Evolutionary conservation across 2,888 invertebrate genomes (phyloP), one percentile per base, ranked within the genome.

Genomic region (Drosophila hawaiiensis): DNA sequence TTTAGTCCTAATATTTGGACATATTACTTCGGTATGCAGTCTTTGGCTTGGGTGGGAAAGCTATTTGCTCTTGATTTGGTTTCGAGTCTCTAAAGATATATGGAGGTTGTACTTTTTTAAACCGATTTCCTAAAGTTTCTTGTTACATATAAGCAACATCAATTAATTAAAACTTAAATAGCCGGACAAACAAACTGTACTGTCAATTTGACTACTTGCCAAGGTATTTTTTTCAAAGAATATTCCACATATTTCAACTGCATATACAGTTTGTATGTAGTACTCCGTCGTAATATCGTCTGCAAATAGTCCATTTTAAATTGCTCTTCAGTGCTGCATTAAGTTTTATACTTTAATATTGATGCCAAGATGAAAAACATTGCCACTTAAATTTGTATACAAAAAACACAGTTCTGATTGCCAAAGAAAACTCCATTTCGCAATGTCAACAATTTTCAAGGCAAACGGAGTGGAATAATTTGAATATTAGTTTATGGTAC

Each of bases 401-500:
- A 35, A 33, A 33, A 33, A 14, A 14, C 1, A 14, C 37, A 6
- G 6, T 37, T 22, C 12, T 29, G 52, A 29, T 52, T 52, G 52
- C 29, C 52, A 52, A 29, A 28, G 28, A 29, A 58, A 35, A 19
- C 7, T 6, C 28, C 43, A 35, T 29, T 49, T 29, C 29, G 19
- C 6, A 37, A 33, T 29, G 35, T 19, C 6, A 10, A 47, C n/a
- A 12, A 28, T 33, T 47, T 33, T 3, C n/a, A 28, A 22, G 16
- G 10, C 35, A 49, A 68, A 28, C 33, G 65, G 39, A n/a, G 65
- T 25, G 33, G 16, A 55, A 55, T 55, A 41, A 59, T 29, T 65
- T 50, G 22, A 49, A 39, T 52, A 47, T 63, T 35, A 43, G 55
- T 60, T 60, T 58, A 12, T 29, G 69, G 33, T 6, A 37, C n/a